phyloP scores from a whole-genome alignment of 2,797 vertebrate species.

The Chiropotes sagulatus region DNA sequence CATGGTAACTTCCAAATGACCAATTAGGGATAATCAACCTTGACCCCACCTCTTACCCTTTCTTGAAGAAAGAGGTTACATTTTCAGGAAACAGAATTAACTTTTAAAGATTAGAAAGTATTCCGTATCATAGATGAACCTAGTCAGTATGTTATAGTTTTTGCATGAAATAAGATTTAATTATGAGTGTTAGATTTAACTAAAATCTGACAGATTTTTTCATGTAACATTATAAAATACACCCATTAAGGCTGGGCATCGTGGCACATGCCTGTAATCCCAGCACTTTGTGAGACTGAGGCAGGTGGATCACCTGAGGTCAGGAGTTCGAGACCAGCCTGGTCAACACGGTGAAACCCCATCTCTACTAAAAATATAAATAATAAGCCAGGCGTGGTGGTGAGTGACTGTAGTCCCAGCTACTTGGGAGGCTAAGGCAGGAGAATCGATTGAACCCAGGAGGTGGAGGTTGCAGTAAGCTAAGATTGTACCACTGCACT shows the following conservation, averaged over 20 bases:
- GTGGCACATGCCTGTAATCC: background rate
- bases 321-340: background rate
- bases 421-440: background rate
- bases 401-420: background rate
- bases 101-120: conserved; percentile 54
- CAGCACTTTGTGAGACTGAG: background rate
- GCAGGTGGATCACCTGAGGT: background rate
- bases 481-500: background rate
- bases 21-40: background rate
- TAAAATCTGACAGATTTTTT: conserved; percentile 7
- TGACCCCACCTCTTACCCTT: background rate
- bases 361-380: background rate
- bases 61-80: background rate
- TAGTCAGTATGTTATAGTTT: conserved; percentile 56
- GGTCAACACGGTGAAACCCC: background rate
- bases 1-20: background rate
- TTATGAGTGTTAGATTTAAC: background rate
- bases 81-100: conserved; percentile 43
- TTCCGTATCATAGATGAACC: conserved; percentile 51
- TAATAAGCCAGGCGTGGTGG: background rate
- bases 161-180: conserved; percentile 12
- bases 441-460: background rate
- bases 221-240: background rate
- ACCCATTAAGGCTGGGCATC: background rate
- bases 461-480: background rate